Evolutionary conservation across 2,888 invertebrate genomes (phyloP), one percentile per base, ranked within the genome.

Genomic region (Noctua comes): DNA sequence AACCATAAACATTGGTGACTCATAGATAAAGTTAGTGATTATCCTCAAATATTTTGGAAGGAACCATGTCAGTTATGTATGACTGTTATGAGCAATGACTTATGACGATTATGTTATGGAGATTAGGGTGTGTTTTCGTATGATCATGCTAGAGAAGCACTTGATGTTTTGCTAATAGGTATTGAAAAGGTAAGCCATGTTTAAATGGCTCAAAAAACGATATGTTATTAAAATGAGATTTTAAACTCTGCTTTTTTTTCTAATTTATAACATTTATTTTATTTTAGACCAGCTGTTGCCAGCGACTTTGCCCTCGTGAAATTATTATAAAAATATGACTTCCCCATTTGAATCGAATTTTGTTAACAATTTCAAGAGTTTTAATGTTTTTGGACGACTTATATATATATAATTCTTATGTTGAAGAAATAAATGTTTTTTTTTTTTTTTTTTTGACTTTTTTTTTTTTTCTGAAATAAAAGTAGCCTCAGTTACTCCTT

Each of bases 11-110:
- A 46, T 24, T 46, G 27, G 2, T 68, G 54, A 68, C 18, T 59
- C 57, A 74, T 18, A 66, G 73, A 66, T 66, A 66, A 48, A 31
- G n/a, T n/a, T n/a, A n/a, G 62, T 31, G 48, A 64, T 48, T 36
- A 48, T 36, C 13, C n/a, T 66, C 21, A 21, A 46, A 46, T 46
- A 18, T 31, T 72, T 72, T 1, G 24, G 13, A 31, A 31, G 18
- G 31, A 46, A 48, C 13, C 46, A n/a, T 66, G 11, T 68, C n/a
- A 68, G 24, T 54, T 24, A n/a, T 24, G 21, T 65, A 65, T 40
- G 40, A 65, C 40, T 40, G 40, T 59, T 27, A 36, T 13, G 24
- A 27, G n/a, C 10, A 7, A 43, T 66, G 73, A 66, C 13, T 66
- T 36, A 73, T 40, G 13, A 13, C 36, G 36, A 66, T 66, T 36